A percentile compares a stretch with the other conserved stretches of the same genome.
Evolutionary conservation across 2,888 invertebrate genomes (phyloP).

Genomic region (Parnassius mnemosyne): DNA sequence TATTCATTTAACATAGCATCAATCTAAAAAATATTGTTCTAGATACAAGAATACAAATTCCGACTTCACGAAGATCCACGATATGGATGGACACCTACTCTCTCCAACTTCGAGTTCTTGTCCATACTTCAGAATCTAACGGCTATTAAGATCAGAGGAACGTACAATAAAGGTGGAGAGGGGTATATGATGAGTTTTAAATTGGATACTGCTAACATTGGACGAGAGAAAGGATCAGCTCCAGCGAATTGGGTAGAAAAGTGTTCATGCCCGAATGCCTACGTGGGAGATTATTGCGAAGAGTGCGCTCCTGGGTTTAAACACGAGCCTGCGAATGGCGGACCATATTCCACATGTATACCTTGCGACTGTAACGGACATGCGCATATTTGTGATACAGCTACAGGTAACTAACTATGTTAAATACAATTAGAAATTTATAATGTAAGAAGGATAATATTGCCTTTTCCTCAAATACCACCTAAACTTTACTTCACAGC

Average conservation of each 20-base stretch:
- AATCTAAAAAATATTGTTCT: constrained; percentile 38
- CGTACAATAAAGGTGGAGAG: constrained; percentile 90
- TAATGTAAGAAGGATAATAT: too few relatives aligned
- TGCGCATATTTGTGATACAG: constrained; percentile 96
- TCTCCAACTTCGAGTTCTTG: constrained; percentile 93
- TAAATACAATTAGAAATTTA: too few relatives aligned
- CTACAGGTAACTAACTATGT: constrained; percentile 82
- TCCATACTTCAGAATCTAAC: constrained; percentile 96
- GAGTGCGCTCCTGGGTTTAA: constrained; percentile 97
- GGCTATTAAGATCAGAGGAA: constrained; percentile 95
- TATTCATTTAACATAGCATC: background rate
- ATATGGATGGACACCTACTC: constrained; percentile 96
- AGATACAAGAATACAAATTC: constrained; percentile 90
- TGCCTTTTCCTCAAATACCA: too few relatives aligned
- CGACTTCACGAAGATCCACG: constrained; percentile 94
- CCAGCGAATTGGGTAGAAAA: constrained; percentile 96
- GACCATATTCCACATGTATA: constrained; percentile 95
- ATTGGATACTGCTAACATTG: constrained; percentile 92
- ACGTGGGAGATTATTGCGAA: constrained; percentile 97
- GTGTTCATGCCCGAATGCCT: constrained; percentile 93
- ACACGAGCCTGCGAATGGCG: constrained; percentile 94
- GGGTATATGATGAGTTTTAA: constrained; percentile 95
- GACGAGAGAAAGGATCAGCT: constrained; percentile 83
- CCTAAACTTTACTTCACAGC: too few relatives aligned
- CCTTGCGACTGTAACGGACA: constrained; percentile 98